Percentiles rank a stretch among this genome's conserved stretches.
These are phyloP conservation scores for Lepeophtheirus nordmannii DNA, from an alignment of 2,888 invertebrate species.

Conservation along the genomic window DNA sequence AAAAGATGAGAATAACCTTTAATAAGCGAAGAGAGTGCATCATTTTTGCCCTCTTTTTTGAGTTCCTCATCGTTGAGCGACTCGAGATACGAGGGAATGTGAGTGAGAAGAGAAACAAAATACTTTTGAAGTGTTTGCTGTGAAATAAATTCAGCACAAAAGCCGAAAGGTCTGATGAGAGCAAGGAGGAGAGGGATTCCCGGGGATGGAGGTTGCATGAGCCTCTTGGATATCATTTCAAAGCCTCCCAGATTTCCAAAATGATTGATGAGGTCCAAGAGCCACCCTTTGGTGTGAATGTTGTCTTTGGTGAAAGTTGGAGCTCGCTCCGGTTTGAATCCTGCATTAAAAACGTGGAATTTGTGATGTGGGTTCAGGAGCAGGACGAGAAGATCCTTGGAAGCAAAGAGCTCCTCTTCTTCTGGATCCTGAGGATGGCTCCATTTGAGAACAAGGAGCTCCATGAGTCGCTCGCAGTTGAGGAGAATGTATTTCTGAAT, in stretches of 20 bases:
- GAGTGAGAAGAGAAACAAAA: constrained; percentile 77
- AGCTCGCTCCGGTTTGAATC: constrained; percentile 34
- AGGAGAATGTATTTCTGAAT: constrained; percentile 85
- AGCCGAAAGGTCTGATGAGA: constrained; percentile 73
- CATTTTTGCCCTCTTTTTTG: constrained; percentile 90
- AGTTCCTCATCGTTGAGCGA: constrained; percentile 86
- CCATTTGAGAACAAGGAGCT: constrained; percentile 71
- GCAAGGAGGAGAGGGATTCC: constrained; percentile 61
- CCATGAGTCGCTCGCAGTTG: constrained; percentile 79
- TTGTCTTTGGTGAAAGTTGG: constrained; percentile 61
- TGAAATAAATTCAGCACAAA: constrained; percentile 77
- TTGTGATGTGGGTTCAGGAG: constrained; percentile 88
- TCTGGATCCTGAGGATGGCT: constrained; percentile 34
- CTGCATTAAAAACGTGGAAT: constrained; percentile 35
- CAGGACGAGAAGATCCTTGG: constrained; percentile 79
- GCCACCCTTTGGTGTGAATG: constrained; percentile 78
- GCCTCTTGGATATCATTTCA: constrained; percentile 62
- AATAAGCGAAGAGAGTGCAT: constrained; percentile 83
- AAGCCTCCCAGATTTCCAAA: constrained; percentile 84
- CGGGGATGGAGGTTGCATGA: constrained; percentile 48
- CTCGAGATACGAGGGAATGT: constrained; percentile 73
- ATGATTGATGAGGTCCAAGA: constrained; percentile 78
- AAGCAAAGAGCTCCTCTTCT: constrained; percentile 67
- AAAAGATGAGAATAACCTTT: constrained; percentile 36
- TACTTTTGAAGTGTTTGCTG: constrained; percentile 77